These are phyloP conservation scores for Syngnathoides biaculeatus DNA, from an alignment of 2,113 vertebrate genomes.

Conservation along the genomic window DNA sequence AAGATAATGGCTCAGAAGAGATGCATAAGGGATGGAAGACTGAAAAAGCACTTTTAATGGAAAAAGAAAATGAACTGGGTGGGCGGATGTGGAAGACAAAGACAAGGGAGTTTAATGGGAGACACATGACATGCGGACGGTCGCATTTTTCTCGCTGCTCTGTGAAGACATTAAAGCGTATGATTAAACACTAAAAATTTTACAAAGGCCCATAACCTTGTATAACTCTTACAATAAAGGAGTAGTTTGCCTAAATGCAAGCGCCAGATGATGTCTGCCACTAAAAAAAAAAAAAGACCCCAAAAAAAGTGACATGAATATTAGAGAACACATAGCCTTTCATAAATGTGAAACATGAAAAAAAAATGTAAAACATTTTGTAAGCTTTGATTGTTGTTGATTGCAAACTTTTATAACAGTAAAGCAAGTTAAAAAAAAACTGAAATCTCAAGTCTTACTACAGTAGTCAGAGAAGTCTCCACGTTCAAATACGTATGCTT, in stretches of 20 bases:
- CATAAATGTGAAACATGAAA: too few relatives aligned
- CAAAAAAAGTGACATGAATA: neutral
- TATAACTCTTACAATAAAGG: neutral
- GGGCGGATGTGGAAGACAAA: slow-evolving; percentile 26
- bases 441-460: too few relatives aligned
- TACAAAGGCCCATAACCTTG: neutral
- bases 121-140: slow-evolving; percentile 3
- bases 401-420: too few relatives aligned
- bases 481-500: too few relatives aligned
- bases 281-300: too few relatives aligned
- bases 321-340: neutral
- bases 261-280: neutral
- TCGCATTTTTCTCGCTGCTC: slow-evolving; percentile 9
- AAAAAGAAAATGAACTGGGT: slow-evolving; percentile 28
- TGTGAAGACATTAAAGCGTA: slow-evolving; percentile 29
- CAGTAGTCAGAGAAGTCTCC: too few relatives aligned
- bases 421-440: too few relatives aligned
- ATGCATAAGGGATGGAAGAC: slow-evolving; percentile 22
- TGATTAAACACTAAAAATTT: neutral
- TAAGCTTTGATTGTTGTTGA: too few relatives aligned
- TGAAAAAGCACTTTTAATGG: slow-evolving; percentile 16
- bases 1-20: slow-evolving; percentile 25
- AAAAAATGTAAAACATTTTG: neutral
- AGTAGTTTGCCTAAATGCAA: neutral
- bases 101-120: slow-evolving; percentile 32